Percentiles rank a stretch among this genome's conserved stretches.
Evolutionary conservation across 1,140 invertebrate genomes (phyloP).

Genomic region (Neodiprion virginianus): DNA sequence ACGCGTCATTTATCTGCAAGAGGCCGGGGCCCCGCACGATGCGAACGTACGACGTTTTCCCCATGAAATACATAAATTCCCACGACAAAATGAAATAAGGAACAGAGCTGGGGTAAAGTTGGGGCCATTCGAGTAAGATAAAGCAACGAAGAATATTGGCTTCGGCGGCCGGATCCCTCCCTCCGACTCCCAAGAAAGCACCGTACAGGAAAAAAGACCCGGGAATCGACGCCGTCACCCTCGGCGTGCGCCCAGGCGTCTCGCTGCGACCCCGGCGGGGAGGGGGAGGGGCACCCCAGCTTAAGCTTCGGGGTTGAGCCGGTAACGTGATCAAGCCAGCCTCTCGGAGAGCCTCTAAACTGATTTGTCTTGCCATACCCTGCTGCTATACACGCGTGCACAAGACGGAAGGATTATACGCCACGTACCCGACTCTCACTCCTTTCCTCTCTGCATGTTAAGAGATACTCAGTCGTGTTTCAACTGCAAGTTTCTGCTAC

Average conservation of each 20-base stretch:
- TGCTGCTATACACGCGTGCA: slow-evolving; percentile 14
- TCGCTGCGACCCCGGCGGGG: background rate
- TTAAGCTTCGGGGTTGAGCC: slow-evolving; percentile 29
- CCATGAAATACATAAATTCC: slow-evolving; percentile 13
- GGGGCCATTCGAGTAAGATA: slow-evolving; percentile 11
- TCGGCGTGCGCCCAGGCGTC: background rate
- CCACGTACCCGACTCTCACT: background rate
- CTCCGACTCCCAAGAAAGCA: background rate
- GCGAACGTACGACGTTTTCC: background rate
- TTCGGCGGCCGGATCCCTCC: slow-evolving; percentile 25
- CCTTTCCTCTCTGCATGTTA: background rate
- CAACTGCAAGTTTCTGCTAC: background rate
- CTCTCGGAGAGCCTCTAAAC: slow-evolving; percentile 40
- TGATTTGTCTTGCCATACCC: slow-evolving; percentile 37
- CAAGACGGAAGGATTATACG: slow-evolving; percentile 22
- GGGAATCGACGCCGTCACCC: background rate
- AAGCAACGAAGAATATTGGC: slow-evolving; percentile 35
- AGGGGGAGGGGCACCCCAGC: background rate
- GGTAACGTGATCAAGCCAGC: slow-evolving; percentile 43
- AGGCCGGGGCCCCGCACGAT: background rate
- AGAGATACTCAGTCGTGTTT: background rate
- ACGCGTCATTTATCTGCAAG: background rate
- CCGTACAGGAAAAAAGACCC: background rate
- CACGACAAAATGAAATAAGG: slow-evolving; percentile 9
- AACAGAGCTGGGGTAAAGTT: slow-evolving; percentile 1